A percentile compares a stretch with the other conserved stretches of the same genome.
Evolutionary conservation across 2,797 vertebrate genomes (phyloP).

Genomic region (Arnoldichthys spilopterus): DNA sequence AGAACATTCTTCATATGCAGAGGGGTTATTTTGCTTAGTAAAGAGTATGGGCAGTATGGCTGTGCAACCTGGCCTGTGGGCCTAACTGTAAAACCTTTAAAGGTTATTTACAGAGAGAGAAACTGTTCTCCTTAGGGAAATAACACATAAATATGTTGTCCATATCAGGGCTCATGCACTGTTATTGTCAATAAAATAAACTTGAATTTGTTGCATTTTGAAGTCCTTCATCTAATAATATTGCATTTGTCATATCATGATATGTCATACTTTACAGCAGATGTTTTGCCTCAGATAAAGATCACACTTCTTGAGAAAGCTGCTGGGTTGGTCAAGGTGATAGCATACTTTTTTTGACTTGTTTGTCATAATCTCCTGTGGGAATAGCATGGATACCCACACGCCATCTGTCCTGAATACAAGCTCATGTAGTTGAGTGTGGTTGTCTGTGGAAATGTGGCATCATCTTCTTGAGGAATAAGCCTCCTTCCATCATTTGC

Average conservation of each 20-base stretch:
- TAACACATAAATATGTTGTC: conserved; percentile 11
- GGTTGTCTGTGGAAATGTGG: conserved; percentile 19
- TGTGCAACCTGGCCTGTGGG: conserved; percentile 6
- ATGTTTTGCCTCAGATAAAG: conserved; percentile 30
- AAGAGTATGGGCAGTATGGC: not conserved
- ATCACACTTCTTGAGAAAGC: conserved; percentile 22
- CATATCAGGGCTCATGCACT: conserved; percentile 8
- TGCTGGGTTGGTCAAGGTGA: conserved; percentile 51
- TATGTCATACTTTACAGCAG: conserved; percentile 18
- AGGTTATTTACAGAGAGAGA: conserved; percentile 25
- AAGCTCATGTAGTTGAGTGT: conserved; percentile 53
- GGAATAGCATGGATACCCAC: conserved; percentile 63
- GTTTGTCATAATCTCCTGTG: conserved; percentile 52
- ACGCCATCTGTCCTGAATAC: conserved; percentile 61
- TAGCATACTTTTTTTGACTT: conserved; percentile 55
- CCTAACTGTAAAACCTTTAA: conserved; percentile 10
- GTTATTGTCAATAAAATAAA: conserved; percentile 14
- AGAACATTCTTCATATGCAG: not conserved
- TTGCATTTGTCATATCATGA: conserved; percentile 20
- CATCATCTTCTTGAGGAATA: not conserved
- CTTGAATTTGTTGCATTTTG: conserved; percentile 12
- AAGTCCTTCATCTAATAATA: conserved; percentile 9
- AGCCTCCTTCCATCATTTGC: conserved; percentile 12
- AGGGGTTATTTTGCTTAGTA: not conserved
- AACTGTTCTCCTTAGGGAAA: conserved; percentile 6